phyloP scores from a whole-genome alignment of 1,140 invertebrate genomes.

The Ceratosolen solmsi region DNA sequence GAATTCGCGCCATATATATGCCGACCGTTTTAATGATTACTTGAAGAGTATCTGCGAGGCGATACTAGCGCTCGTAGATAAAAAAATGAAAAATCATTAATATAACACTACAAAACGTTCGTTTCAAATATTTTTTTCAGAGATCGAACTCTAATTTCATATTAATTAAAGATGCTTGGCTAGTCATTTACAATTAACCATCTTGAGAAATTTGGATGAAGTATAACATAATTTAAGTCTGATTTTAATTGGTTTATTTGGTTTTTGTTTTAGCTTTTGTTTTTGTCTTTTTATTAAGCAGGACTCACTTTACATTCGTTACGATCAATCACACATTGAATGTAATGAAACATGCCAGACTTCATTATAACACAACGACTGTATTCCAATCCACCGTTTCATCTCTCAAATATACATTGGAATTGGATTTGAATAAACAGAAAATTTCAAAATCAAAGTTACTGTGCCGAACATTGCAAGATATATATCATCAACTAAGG shows the following conservation, averaged over 20 bases:
- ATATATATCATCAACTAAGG: neutral
- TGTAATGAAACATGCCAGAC: neutral
- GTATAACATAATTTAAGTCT: neutral
- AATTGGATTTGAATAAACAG: neutral
- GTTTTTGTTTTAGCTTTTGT: neutral
- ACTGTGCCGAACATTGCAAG: neutral
- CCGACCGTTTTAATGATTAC: neutral
- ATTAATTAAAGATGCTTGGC: neutral
- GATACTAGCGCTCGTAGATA: neutral
- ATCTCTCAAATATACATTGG: too few relatives aligned
- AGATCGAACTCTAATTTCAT: neutral
- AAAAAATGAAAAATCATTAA: conserved; percentile 6
- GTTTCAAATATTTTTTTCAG: neutral
- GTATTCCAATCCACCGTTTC: too few relatives aligned
- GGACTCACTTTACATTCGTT: neutral
- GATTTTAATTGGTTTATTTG: neutral
- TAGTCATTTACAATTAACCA: neutral
- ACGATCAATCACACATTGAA: neutral
- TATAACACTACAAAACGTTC: neutral
- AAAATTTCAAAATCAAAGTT: neutral
- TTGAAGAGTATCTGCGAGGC: neutral
- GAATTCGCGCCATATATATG: neutral
- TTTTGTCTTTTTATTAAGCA: neutral
- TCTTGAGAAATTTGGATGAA: neutral
- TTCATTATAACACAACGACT: neutral